Base-by-base conservation (phyloP, 2,888 invertebrate species). In the Trachelus troglodyta region DNA sequence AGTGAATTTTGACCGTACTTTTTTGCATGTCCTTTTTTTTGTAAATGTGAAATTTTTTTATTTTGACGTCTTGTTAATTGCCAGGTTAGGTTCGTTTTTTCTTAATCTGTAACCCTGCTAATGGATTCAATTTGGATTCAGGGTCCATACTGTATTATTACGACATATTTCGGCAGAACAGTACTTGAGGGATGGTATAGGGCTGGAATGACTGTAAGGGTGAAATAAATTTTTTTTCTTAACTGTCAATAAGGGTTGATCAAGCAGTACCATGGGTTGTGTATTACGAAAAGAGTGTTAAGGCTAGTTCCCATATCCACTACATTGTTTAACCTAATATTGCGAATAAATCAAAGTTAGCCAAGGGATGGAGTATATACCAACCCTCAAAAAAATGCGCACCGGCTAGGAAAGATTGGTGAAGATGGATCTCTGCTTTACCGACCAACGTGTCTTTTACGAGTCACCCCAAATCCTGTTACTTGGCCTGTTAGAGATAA, bases 401-500 rank as follows among this genome's bases (percentile, higher is more conserved):
- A 31, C 3, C 40, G 40, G 73, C n/a, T 4, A 73, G 73, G 34
- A 73, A 77, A 69, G 69, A 71, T 33, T 75, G 31, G 77, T 33
- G 56, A 75, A 77, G 75, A 69, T 71, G 69, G 69, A 75, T 75
- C 68, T 71, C 79, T 75, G 71, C 75, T 71, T 33, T 80, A 40
- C 80, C 79, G 80, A 81, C 69, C 69, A 56, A 30, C 56, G 56
- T 9, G n/a, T 23, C 40, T 69, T 34, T 69, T 69, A n/a, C 56
- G 79, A 34, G 81, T 84, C 80, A 85, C 83, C 81, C 79, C 77
- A 76, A 86, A 87, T 86, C 85, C 82, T 86, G 85, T 86, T 86
- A 86, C 83, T 79, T 82, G 85, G 82, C 82, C 85, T 84, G 87
- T 83, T 87, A 83, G 85, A 85, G 85, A 85, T 87, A 87, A 87